Conservation (phyloP, 2,797 vertebrate genomes). For the Anguilla obscura region DNA sequence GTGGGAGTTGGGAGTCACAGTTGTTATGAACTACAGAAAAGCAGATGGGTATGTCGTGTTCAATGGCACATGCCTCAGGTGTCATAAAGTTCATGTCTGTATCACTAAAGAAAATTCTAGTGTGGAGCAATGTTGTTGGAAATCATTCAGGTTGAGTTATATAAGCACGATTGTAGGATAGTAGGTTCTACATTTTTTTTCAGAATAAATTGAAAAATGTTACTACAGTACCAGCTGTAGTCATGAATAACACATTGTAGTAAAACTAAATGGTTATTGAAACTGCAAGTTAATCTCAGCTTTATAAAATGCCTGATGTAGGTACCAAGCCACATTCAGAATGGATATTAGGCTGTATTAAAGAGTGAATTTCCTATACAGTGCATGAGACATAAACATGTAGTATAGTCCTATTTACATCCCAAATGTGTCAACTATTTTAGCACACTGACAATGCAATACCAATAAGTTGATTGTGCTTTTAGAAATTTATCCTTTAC, state of each 20-base stretch:
- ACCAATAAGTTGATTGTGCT: background rate
- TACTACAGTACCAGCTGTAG: background rate
- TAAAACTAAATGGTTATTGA: background rate
- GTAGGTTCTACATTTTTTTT: background rate
- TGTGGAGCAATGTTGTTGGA: background rate
- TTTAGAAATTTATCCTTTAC: background rate
- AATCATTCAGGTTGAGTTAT: background rate
- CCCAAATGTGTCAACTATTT: background rate
- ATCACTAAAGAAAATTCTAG: background rate
- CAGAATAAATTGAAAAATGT: background rate
- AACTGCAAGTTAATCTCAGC: background rate
- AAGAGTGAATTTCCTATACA: background rate
- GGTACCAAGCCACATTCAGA: background rate
- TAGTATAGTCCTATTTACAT: background rate
- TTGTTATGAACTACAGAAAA: conserved; percentile 59
- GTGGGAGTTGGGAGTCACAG: conserved; percentile 65
- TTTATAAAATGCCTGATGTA: background rate
- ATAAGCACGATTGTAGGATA: conserved; percentile 6
- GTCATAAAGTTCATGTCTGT: conserved; percentile 28
- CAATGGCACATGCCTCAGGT: conserved; percentile 47
- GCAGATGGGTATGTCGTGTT: conserved; percentile 46
- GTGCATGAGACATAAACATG: background rate
- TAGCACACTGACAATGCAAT: background rate
- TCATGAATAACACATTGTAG: background rate
- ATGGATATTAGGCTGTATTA: background rate